Conservation (phyloP, 1,140 invertebrate species). For the Drosophila pallidifrons region DNA sequence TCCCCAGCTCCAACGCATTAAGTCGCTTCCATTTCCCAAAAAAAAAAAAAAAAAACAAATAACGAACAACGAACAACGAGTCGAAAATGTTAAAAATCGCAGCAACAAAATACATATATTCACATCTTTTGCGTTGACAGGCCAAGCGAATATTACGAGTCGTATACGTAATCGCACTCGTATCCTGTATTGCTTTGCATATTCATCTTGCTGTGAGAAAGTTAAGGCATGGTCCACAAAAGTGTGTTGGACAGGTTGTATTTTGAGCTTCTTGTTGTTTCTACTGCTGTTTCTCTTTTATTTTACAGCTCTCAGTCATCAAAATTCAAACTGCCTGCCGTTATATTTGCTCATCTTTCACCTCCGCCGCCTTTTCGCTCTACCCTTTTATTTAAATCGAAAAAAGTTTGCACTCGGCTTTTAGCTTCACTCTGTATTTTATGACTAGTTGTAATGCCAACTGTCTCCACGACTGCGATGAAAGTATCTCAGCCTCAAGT, state of each 20-base stretch:
- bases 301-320: conserved; percentile 53
- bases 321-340: conserved; percentile 74
- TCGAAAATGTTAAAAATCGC: conserved; percentile 8
- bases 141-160: conserved; percentile 15
- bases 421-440: conserved; percentile 53
- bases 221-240: conserved; percentile 27
- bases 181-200: conserved; percentile 15
- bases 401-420: conserved; percentile 51
- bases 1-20: not conserved
- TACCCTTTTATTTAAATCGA: conserved; percentile 78
- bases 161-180: not conserved
- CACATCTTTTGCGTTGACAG: conserved; percentile 25
- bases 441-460: conserved; percentile 64
- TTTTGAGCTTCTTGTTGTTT: conserved; percentile 37
- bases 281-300: not conserved
- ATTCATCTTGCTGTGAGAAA: conserved; percentile 20
- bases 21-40: not conserved
- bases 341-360: conserved; percentile 42
- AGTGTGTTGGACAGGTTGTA: conserved; percentile 61
- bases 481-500: conserved; percentile 44
- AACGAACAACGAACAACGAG: not conserved
- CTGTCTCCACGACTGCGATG: conserved; percentile 23
- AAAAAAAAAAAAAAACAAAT: not conserved
- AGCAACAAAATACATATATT: conserved; percentile 34
- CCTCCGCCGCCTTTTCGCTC: not conserved